A percentile compares a stretch with the other conserved stretches of the same genome.
Evolutionary conservation across 23 tunicate species (phyloP).

Genomic region (Diplosoma virens): DNA sequence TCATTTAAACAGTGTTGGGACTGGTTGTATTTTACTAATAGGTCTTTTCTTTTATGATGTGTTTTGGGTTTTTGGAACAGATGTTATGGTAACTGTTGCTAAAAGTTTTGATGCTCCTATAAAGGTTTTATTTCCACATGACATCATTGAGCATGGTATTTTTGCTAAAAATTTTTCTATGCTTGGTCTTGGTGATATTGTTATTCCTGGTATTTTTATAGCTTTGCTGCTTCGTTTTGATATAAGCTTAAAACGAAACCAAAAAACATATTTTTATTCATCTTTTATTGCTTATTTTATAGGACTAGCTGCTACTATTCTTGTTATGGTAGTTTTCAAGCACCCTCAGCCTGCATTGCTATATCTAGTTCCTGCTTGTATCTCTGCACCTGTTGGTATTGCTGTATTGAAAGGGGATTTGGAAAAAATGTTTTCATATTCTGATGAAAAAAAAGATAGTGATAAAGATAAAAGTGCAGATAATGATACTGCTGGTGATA

Average conservation of each 20-base stretch:
- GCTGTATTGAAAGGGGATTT: conserved; percentile 85
- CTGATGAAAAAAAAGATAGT: conserved; percentile 7
- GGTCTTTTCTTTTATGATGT: conserved; percentile 98
- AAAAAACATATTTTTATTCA: conserved; percentile 73
- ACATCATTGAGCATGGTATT: conserved; percentile 65
- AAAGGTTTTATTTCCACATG: conserved; percentile 98
- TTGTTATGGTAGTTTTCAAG: conserved; percentile 91
- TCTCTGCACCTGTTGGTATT: conserved; percentile 70
- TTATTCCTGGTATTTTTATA: conserved; percentile 96
- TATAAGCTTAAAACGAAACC: conserved; percentile 63
- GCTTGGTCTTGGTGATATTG: conserved; percentile 99
- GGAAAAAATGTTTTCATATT: conserved; percentile 52
- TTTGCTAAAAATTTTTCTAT: conserved; percentile 81
- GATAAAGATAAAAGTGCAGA: conserved; percentile 9
- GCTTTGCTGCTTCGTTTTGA: conserved; percentile 89
- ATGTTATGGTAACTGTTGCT: conserved; percentile 98
- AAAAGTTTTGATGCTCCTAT: conserved; percentile 99
- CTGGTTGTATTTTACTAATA: conserved; percentile 79
- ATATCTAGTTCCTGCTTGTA: conserved; percentile 95
- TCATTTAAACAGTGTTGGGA: conserved; percentile 71
- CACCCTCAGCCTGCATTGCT: conserved; percentile 99
- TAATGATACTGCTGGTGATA: not conserved
- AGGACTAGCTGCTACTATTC: conserved; percentile 85
- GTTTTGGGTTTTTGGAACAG: conserved; percentile 99
- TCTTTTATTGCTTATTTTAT: conserved; percentile 89